Evolutionary conservation across 2,113 vertebrate species (phyloP), one percentile per base, ranked within the genome.

Genomic region (Ivindomyrus marchei): DNA sequence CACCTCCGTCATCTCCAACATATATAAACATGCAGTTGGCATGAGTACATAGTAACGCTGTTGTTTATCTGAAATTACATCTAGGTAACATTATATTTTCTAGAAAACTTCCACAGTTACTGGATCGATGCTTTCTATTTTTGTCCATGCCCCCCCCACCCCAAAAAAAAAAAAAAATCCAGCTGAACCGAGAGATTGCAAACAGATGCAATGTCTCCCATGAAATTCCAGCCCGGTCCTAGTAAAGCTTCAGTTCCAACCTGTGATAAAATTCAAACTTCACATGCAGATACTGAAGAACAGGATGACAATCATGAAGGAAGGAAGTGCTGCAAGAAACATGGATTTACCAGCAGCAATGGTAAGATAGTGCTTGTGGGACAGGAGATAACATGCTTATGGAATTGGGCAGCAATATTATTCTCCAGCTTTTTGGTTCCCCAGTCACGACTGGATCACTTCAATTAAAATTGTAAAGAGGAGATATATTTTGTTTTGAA

Each of bases 101-200:
- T 45, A 85, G 15, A 47, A 47, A 47, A 24, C 39, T n/a, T 85
- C 83, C 83, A 24, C 45, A 17, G n/a, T 70, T 47, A 19, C 24
- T n/a, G 21, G 83, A 85, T 85, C 83, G 47, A n/a, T 85, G 83
- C 10, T 47, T 85, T 85, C 83, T 47, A 47, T 85, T 47, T 85
- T 47, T 47, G 42, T n/a, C 42, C 45, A 0, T 13, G 77, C 42
- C 80, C 9, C 5, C 19, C 4, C 1, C 31, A 31, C 31, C 31
- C 31, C 31, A 21, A 17, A 52, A 52, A 4, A 53, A 58, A 1
- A 10, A 27, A 27, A 66, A 46, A 24, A 42, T 39, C 2, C 19
- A 47, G 83, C 83, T n/a, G 46, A 47, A 85, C 21, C 24, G 3
- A 10, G 80, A 84, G 80, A 31, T 84, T 84, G 19, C 42, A 47